Conservation (phyloP, 2,888 invertebrate genomes). For the Seira musarum region DNA sequence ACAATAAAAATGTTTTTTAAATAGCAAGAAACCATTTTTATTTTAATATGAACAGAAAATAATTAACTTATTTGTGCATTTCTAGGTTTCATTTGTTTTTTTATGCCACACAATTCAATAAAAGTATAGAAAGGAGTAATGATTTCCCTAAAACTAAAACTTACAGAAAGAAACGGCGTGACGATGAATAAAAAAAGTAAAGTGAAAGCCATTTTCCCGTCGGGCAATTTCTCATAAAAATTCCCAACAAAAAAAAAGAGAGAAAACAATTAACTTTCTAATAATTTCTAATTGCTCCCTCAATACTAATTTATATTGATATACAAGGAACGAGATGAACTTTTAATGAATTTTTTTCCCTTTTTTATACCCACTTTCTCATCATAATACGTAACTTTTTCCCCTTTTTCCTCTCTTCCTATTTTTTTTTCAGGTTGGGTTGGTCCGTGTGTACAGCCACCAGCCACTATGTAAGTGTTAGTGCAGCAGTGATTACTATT, state of each 20-base stretch:
- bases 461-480: not conserved
- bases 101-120: no score
- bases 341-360: slow-evolving; percentile 62
- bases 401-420: slow-evolving; percentile 26
- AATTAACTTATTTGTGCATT: no score
- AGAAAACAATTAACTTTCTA: slow-evolving; percentile 62
- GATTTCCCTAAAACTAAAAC: no score
- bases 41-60: no score
- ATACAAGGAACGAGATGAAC: slow-evolving; percentile 59
- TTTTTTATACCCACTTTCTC: slow-evolving; percentile 25
- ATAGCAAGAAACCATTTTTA: no score
- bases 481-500: slow-evolving; percentile 12
- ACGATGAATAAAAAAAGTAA: no score
- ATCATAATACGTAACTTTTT: slow-evolving; percentile 24
- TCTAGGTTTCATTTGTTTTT: no score
- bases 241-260: slow-evolving; percentile 38
- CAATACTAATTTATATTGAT: slow-evolving; percentile 64
- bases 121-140: no score
- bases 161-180: no score
- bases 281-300: slow-evolving; percentile 64
- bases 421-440: slow-evolving; percentile 6
- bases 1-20: no score
- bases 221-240: slow-evolving; percentile 26
- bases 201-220: no score
- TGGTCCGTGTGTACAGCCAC: not conserved